A percentile compares a stretch with the other conserved stretches of the same genome.
phyloP scores from a whole-genome alignment of 2,797 vertebrate species.

The Microctenopoma lineatum region DNA sequence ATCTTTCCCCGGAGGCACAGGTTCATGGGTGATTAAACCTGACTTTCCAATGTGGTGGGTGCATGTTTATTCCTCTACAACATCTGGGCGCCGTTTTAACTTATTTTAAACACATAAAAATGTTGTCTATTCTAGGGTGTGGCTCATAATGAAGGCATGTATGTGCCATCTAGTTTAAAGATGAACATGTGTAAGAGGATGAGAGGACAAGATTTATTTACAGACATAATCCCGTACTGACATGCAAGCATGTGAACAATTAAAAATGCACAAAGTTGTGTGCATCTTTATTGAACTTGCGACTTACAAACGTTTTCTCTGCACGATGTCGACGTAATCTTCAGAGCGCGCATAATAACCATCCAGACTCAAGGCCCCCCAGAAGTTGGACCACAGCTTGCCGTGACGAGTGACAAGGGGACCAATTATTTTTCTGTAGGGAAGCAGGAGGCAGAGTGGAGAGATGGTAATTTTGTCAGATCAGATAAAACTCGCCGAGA shows the following conservation, averaged over 20 bases:
- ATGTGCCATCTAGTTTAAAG: not conserved
- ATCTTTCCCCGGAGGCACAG: not conserved
- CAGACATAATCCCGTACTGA: slow-evolving; percentile 2
- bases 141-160: not conserved
- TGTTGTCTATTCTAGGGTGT: slow-evolving; percentile 9
- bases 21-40: slow-evolving; percentile 25
- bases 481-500: slow-evolving; percentile 55
- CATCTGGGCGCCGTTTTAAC: slow-evolving; percentile 39
- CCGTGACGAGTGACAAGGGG: slow-evolving; percentile 94
- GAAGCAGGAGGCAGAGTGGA: slow-evolving; percentile 47
- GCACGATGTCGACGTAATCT: slow-evolving; percentile 97
- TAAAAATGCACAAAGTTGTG: slow-evolving; percentile 22
- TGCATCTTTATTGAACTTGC: slow-evolving; percentile 19
- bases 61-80: slow-evolving; percentile 18
- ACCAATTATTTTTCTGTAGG: slow-evolving; percentile 92
- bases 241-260: slow-evolving; percentile 17
- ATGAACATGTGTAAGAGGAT: slow-evolving; percentile 12
- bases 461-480: slow-evolving; percentile 60
- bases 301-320: slow-evolving; percentile 95
- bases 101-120: slow-evolving; percentile 42
- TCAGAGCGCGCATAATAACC: slow-evolving; percentile 98
- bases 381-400: slow-evolving; percentile 99
- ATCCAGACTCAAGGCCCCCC: slow-evolving; percentile 95
- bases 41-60: slow-evolving; percentile 24
- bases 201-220: slow-evolving; percentile 8